Percentiles rank a stretch among this genome's conserved stretches.
Conservation (phyloP, 1,140 invertebrate species). For the Stenopsyche tienmushanensis region DNA sequence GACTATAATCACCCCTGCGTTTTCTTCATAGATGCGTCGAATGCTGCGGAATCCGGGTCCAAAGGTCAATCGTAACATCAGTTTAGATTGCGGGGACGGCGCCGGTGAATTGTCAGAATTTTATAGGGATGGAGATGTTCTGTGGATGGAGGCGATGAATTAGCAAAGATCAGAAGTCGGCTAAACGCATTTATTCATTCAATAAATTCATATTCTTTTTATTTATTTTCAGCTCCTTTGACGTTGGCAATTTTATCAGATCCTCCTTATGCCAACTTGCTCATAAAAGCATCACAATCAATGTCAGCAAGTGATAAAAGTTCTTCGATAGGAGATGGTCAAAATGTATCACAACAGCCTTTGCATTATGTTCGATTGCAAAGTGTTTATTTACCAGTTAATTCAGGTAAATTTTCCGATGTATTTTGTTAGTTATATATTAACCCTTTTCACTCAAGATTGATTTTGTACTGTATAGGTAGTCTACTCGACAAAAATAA, state of each 20-base stretch:
- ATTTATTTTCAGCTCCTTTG: conserved; percentile 32
- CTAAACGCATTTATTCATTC: neutral
- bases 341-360: conserved; percentile 37
- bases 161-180: too few relatives aligned
- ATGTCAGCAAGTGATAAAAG: conserved; percentile 11
- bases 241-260: conserved; percentile 38
- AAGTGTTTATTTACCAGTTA: conserved; percentile 49
- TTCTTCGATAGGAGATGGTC: conserved; percentile 21
- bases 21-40: too few relatives aligned
- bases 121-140: too few relatives aligned
- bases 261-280: conserved; percentile 25
- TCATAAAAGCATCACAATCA: conserved; percentile 35
- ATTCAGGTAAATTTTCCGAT: conserved; percentile 46
- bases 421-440: too few relatives aligned
- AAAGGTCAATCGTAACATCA: neutral
- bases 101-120: too few relatives aligned
- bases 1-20: too few relatives aligned
- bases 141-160: too few relatives aligned
- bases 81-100: too few relatives aligned
- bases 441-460: too few relatives aligned
- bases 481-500: too few relatives aligned
- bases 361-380: conserved; percentile 51
- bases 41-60: too few relatives aligned
- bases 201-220: conserved; percentile 9
- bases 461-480: too few relatives aligned